phyloP scores from a whole-genome alignment of 2,113 vertebrate genomes.

The human region DNA sequence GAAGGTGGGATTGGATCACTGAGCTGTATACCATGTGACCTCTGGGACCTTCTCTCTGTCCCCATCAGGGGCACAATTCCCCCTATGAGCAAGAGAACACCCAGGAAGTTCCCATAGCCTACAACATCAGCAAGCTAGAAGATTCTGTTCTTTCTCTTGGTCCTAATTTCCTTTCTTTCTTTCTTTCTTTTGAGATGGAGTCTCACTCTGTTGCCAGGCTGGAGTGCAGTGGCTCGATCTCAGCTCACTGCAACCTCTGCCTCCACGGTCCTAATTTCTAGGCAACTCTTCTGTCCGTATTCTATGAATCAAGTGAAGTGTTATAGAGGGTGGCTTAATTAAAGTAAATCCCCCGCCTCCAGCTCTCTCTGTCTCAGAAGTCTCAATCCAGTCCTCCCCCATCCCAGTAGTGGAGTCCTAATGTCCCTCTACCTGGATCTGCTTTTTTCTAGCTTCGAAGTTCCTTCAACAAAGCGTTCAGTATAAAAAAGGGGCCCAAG shows the following conservation, averaged over 20 bases:
- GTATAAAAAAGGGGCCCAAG: slow-evolving; percentile 97
- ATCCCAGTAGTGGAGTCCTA: not conserved
- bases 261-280: not conserved
- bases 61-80: not conserved
- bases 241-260: too few species aligned
- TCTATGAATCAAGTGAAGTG: not conserved
- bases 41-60: not conserved
- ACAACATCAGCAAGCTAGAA: not conserved
- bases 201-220: too few species aligned
- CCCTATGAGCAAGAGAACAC: not conserved
- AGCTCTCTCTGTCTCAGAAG: not conserved
- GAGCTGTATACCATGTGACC: not conserved
- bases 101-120: not conserved
- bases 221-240: too few species aligned
- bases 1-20: not conserved
- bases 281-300: not conserved
- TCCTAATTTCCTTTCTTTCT: not conserved
- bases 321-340: not conserved
- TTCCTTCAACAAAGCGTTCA: slow-evolving; percentile 99
- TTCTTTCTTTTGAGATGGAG: too few species aligned
- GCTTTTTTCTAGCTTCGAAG: slow-evolving; percentile 89
- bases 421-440: slow-evolving; percentile 23
- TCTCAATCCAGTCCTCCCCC: not conserved
- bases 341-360: not conserved
- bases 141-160: not conserved